Conservation (phyloP, 2,797 vertebrate genomes). For the Prionace glauca region DNA sequence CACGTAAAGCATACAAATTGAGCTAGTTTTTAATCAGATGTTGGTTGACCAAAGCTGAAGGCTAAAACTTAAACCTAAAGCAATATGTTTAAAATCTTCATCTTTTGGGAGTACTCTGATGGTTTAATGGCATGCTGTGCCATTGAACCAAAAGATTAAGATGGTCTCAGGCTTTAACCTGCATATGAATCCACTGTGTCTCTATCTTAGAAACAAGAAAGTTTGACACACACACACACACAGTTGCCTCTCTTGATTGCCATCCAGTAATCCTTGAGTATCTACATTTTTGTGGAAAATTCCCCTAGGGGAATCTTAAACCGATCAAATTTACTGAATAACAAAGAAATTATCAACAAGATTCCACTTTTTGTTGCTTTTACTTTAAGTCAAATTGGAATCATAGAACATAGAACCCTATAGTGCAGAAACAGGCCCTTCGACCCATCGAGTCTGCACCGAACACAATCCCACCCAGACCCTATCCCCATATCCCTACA, state of each 20-base stretch:
- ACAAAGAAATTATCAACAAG: no score
- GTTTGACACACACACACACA: no score
- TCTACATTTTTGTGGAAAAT: background rate
- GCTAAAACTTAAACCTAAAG: background rate
- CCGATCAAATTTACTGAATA: no score
- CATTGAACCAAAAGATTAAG: background rate
- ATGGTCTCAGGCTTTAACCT: background rate
- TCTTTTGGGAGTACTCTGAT: background rate
- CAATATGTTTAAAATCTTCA: background rate
- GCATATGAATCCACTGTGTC: background rate
- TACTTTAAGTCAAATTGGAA: no score
- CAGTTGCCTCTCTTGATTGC: background rate
- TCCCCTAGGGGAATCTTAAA: no score
- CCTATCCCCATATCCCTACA: no score
- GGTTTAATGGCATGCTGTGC: background rate
- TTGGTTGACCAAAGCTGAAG: background rate
- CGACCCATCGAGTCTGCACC: no score
- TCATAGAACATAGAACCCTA: no score
- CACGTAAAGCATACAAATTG: background rate
- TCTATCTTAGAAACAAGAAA: no score
- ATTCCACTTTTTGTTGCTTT: no score
- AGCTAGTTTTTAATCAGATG: background rate
- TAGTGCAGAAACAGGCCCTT: no score
- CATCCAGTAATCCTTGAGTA: background rate
- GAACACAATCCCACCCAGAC: no score